Evolutionary conservation across 1,140 invertebrate species (phyloP), one percentile per base, ranked within the genome.

Genomic region (Pinna nobilis): DNA sequence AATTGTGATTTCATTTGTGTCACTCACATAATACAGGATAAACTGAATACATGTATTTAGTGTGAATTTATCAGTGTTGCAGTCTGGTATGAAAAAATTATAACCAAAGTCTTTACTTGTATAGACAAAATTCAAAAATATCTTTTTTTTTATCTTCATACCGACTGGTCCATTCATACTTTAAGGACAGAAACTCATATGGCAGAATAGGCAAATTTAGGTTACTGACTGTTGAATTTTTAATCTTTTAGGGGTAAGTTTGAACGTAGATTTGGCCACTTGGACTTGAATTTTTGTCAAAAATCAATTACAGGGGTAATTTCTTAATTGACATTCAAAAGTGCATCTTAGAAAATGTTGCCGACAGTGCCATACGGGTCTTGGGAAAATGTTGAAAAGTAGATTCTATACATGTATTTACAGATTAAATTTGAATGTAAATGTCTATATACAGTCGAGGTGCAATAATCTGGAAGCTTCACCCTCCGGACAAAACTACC

Each of bases 151-250:
- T 57, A 20, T 6, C 32, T 57, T n/a, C 35, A 30, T 33, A 33
- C 35, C 15, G 4, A 33, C 35, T 11, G 0, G 13, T 57, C 30
- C 30, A 57, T 30, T 30, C n/a, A 30, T 30, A 30, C n/a, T 57
- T 30, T 30, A 57, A 57, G 53, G 53, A 33, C 53, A 57, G 53
- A 57, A 57, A 57, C 53, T 57, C 30, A 4, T 33, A 57, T 57
- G 53, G 30, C 53, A 57, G 30, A 57, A 32, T 57, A 57, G 53
- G 35, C 20, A 57, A n/a, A 32, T 15, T 30, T 32, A n/a, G n/a
- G n/a, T n/a, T n/a, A n/a, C n/a, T n/a, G n/a, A n/a, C n/a, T n/a
- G n/a, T n/a, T n/a, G n/a, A n/a, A n/a, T n/a, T n/a, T n/a, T n/a
- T n/a, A n/a, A n/a, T n/a, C n/a, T n/a, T n/a, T n/a, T n/a, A n/a